A percentile compares a stretch with the other conserved stretches of the same genome.
Conservation (phyloP, 30 jellyfish, hydroid and myxozoan species). For the Kudoa iwatai region DNA sequence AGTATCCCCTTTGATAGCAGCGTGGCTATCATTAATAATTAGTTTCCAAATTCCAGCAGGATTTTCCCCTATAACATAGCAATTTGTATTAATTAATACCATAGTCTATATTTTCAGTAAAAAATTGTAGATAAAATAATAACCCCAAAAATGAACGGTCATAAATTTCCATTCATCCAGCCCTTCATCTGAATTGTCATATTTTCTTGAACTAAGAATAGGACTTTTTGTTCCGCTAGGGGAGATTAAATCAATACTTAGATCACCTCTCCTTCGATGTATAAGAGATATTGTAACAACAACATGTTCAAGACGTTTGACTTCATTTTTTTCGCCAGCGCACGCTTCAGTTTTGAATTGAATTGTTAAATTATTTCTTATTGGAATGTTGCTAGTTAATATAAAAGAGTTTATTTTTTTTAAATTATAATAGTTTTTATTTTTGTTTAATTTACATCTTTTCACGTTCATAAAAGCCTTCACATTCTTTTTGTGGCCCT, state of each 20-base stretch:
- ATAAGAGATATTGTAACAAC: neutral
- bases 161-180: conserved; percentile 73
- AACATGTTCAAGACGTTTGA: conserved; percentile 1
- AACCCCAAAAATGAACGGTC: conserved; percentile 99
- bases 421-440: neutral
- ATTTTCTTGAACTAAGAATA: conserved; percentile 43
- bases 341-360: conserved; percentile 72
- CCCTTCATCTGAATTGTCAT: conserved; percentile 89
- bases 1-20: too few relatives aligned
- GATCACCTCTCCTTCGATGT: conserved; percentile 66
- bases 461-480: conserved; percentile 1
- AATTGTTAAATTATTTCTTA: conserved; percentile 16
- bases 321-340: conserved; percentile 19
- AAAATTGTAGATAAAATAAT: too few relatives aligned
- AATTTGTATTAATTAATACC: too few relatives aligned
- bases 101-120: too few relatives aligned
- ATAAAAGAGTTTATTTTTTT: neutral
- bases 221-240: conserved; percentile 71
- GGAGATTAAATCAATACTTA: conserved; percentile 21
- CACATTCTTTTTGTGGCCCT: conserved; percentile 34
- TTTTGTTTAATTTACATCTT: neutral
- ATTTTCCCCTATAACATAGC: too few relatives aligned
- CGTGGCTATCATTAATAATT: conserved; percentile 28
- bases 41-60: conserved; percentile 74
- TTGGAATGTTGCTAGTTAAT: conserved; percentile 39